A percentile compares a stretch with the other conserved stretches of the same genome.
phyloP scores from a whole-genome alignment of 2,888 invertebrate species.

The Dascillus cervinus region DNA sequence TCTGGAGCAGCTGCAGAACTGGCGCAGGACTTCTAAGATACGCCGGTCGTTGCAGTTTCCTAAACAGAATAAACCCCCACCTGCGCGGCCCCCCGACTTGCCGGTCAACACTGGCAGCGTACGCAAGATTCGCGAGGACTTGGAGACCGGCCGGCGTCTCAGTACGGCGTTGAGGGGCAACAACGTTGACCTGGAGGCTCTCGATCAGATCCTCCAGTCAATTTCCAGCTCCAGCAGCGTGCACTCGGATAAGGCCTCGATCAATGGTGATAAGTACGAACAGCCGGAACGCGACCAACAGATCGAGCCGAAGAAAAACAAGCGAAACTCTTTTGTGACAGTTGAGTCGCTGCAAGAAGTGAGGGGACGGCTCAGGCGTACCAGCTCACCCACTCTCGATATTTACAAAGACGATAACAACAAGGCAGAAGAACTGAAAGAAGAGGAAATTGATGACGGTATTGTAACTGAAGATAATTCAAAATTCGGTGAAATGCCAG shows the following conservation, averaged over 20 bases:
- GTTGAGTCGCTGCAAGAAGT: slow-evolving; percentile 55
- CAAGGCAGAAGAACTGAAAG: slow-evolving; percentile 12
- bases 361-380: slow-evolving; percentile 48
- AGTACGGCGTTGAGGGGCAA: slow-evolving; percentile 48
- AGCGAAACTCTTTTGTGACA: slow-evolving; percentile 48
- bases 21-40: slow-evolving; percentile 57
- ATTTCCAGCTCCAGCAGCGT: slow-evolving; percentile 34
- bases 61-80: slow-evolving; percentile 34
- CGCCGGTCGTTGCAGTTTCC: slow-evolving; percentile 62
- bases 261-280: slow-evolving; percentile 26
- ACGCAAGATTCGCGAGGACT: slow-evolving; percentile 47
- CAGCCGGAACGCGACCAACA: slow-evolving; percentile 20
- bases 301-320: slow-evolving; percentile 24
- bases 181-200: slow-evolving; percentile 46
- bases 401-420: slow-evolving; percentile 22
- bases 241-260: slow-evolving; percentile 22
- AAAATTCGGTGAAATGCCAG: slow-evolving; percentile 16
- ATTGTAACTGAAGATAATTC: slow-evolving; percentile 40
- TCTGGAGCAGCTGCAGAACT: slow-evolving; percentile 44
- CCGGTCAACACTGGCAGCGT: slow-evolving; percentile 48
- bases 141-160: slow-evolving; percentile 48
- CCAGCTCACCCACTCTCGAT: slow-evolving; percentile 43
- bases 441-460: slow-evolving; percentile 41
- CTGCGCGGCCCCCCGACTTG: slow-evolving; percentile 29
- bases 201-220: slow-evolving; percentile 45